phyloP scores from a whole-genome alignment of 2,797 vertebrate species.

The Oreochromis grahami region DNA sequence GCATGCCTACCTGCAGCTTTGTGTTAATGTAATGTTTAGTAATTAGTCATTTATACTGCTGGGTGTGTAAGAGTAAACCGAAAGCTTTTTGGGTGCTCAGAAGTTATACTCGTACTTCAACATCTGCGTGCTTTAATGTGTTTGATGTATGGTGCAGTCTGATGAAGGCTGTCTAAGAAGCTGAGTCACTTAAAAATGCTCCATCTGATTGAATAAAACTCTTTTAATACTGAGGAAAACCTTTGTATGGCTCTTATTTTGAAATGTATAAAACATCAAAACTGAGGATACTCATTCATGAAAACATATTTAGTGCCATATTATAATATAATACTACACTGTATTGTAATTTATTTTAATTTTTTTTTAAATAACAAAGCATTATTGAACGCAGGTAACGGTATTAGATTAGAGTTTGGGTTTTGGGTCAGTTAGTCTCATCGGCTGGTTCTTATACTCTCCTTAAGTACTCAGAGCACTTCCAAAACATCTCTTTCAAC shows the following conservation, averaged over 20 bases:
- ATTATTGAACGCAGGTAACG: background rate
- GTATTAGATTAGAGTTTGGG: background rate
- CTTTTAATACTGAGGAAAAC: background rate
- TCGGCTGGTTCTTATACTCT: background rate
- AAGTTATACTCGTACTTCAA: too few species aligned
- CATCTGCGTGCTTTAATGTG: too few species aligned
- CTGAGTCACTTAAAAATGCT: background rate
- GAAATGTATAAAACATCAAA: background rate
- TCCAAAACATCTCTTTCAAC: background rate
- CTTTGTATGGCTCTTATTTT: background rate
- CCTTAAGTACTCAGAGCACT: background rate
- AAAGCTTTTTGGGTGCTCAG: too few species aligned
- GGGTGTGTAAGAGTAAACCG: too few species aligned
- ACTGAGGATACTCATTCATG: background rate
- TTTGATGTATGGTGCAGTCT: too few species aligned
- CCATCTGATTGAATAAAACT: background rate
- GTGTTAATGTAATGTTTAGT: too few species aligned
- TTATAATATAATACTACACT: too few species aligned
- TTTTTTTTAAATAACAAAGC: accelerated
- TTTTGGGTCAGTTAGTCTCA: background rate
- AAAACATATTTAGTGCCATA: background rate
- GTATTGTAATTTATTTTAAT: background rate
- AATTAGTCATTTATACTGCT: too few species aligned
- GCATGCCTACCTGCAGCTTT: too few species aligned
- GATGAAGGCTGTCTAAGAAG: too few species aligned